These are phyloP conservation scores for Lycocorax pyrrhopterus DNA, from an alignment of 2,113 vertebrate genomes.

Conservation along the genomic window DNA sequence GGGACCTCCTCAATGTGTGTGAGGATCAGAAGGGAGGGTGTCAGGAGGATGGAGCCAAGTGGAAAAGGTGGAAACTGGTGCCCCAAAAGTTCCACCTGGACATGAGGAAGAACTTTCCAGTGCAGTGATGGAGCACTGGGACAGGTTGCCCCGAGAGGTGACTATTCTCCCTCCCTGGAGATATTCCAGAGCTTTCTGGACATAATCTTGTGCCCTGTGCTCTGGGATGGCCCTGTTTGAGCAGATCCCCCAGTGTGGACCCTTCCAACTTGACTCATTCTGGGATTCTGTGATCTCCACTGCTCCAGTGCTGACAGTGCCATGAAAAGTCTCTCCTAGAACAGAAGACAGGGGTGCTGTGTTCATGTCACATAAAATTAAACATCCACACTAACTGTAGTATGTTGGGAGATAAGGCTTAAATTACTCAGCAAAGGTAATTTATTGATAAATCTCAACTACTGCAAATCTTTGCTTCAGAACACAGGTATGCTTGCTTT, in stretches of 20 bases:
- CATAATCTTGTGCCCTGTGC: background rate
- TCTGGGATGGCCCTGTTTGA: background rate
- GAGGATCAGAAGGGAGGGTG: background rate
- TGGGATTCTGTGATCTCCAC: background rate
- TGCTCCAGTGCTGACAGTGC: background rate
- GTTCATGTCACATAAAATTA: background rate
- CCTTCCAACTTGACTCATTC: too few species aligned
- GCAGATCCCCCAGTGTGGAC: too few species aligned
- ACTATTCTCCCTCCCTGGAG: background rate
- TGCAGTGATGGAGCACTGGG: rapidly evolving
- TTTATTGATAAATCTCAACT: background rate
- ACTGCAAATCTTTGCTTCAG: background rate
- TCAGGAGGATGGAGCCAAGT: background rate
- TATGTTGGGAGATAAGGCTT: background rate
- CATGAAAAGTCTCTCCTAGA: background rate
- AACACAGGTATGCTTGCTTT: background rate
- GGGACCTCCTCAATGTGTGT: background rate
- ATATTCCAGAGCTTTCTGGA: background rate
- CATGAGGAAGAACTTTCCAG: background rate
- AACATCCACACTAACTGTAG: background rate
- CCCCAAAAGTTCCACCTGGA: background rate
- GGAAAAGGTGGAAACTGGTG: background rate
- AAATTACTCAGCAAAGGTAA: background rate
- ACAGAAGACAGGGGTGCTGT: background rate
- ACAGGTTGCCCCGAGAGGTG: background rate